phyloP scores from a whole-genome alignment of 2,797 vertebrate genomes.

The Sparidentex hasta region DNA sequence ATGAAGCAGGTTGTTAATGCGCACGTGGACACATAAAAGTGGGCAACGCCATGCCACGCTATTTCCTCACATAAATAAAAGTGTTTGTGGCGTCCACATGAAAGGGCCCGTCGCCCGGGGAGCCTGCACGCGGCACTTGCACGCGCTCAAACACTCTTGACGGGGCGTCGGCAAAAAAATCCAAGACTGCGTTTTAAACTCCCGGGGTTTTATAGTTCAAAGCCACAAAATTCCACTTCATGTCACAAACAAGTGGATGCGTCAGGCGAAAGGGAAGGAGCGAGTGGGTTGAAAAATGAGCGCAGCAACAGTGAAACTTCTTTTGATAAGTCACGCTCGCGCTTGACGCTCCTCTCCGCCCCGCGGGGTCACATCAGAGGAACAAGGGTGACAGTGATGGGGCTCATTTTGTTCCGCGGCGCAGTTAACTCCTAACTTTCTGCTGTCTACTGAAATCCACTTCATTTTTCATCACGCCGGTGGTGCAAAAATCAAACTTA shows the following conservation, averaged over 20 bases:
- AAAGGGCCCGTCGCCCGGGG: conserved; percentile 34
- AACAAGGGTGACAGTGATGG: conserved; percentile 48
- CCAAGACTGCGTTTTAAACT: conserved; percentile 51
- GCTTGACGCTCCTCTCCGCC: conserved; percentile 35
- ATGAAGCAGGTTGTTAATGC: conserved; percentile 51
- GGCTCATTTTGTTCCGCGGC: conserved; percentile 23
- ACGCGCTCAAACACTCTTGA: conserved; percentile 19
- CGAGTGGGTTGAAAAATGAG: conserved; percentile 56
- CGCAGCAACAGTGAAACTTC: conserved; percentile 35
- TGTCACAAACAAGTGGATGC: conserved; percentile 57
- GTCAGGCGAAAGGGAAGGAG: conserved; percentile 39
- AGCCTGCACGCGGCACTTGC: conserved; percentile 32
- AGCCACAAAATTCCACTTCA: conserved; percentile 54
- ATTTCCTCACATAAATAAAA: conserved; percentile 33
- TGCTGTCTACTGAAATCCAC: conserved; percentile 6
- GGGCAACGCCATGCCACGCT: conserved; percentile 18
- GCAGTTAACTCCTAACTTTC: conserved; percentile 16
- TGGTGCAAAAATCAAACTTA: not conserved
- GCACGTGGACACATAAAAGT: conserved; percentile 47
- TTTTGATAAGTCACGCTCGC: conserved; percentile 63
- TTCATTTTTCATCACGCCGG: conserved; percentile 33
- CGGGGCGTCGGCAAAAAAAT: conserved; percentile 44
- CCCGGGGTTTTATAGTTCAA: conserved; percentile 54
- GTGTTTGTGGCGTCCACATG: conserved; percentile 38
- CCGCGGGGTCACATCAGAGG: conserved; percentile 52